Percentiles rank a stretch among this genome's conserved stretches.
Conservation (phyloP, 1,140 invertebrate genomes). For the Zeugodacus cucurbitae region DNA sequence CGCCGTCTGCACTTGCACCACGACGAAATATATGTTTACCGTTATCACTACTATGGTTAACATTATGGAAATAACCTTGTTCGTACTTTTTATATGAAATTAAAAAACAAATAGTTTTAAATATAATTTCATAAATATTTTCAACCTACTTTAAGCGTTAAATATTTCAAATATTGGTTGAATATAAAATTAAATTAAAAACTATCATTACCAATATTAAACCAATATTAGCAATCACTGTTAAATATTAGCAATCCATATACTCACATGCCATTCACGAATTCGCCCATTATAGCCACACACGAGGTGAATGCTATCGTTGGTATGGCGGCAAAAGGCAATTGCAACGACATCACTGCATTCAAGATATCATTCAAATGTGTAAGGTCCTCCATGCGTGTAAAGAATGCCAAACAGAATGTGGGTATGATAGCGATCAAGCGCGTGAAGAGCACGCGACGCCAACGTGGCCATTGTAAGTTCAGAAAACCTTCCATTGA, state of each 20-base stretch:
- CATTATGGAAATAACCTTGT: conserved; percentile 75
- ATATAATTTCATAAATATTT: not conserved
- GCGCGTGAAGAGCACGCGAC: conserved; percentile 86
- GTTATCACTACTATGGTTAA: conserved; percentile 79
- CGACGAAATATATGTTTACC: conserved; percentile 87
- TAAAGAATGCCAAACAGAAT: conserved; percentile 78
- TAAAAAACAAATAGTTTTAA: conserved; percentile 50
- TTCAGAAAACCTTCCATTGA: conserved; percentile 91
- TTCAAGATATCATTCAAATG: conserved; percentile 92
- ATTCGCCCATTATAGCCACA: conserved; percentile 84
- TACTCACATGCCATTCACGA: conserved; percentile 74
- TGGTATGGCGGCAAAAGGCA: conserved; percentile 87
- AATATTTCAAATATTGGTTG: not conserved
- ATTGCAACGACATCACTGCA: conserved; percentile 87
- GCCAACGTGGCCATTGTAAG: conserved; percentile 89
- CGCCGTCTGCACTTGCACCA: conserved; percentile 70
- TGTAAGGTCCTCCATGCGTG: conserved; percentile 80
- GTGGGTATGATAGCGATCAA: conserved; percentile 91
- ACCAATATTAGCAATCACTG: too few relatives aligned
- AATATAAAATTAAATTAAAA: too few relatives aligned
- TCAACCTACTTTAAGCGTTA: not conserved
- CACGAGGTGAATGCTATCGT: conserved; percentile 90
- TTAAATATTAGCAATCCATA: not conserved
- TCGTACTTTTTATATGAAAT: conserved; percentile 68
- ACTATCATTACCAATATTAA: too few relatives aligned